These are phyloP conservation scores for Sus cebifrons DNA, from an alignment of 2,797 vertebrate genomes.

Conservation along the genomic window DNA sequence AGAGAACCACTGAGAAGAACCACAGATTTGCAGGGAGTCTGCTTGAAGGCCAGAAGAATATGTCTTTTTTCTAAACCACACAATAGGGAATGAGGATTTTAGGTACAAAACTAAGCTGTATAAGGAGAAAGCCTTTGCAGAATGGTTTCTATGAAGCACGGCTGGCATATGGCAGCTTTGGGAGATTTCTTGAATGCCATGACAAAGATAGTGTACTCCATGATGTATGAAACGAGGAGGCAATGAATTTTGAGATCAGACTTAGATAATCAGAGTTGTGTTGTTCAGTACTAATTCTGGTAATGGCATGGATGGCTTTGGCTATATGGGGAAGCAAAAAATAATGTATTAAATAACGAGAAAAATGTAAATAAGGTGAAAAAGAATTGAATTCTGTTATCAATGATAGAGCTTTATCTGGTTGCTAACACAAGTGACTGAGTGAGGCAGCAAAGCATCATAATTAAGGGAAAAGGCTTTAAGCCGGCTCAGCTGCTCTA, in stretches of 20 bases:
- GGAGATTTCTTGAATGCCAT: not conserved
- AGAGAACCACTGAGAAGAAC: not conserved
- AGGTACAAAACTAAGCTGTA: not conserved
- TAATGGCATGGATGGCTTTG: not conserved
- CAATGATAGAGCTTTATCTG: not conserved
- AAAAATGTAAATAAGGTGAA: not conserved
- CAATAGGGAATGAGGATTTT: slow-evolving; percentile 3
- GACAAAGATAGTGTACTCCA: not conserved
- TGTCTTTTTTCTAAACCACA: slow-evolving; percentile 9
- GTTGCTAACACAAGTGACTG: not conserved
- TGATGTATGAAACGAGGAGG: not conserved
- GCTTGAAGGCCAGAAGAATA: not conserved
- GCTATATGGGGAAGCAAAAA: not conserved
- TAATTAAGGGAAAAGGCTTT: not conserved
- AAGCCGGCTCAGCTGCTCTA: not conserved
- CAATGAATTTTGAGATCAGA: not conserved
- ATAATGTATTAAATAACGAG: not conserved
- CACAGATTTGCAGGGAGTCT: not conserved
- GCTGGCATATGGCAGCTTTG: not conserved
- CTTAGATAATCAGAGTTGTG: not conserved
- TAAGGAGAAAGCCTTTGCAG: not conserved
- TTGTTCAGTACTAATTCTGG: not conserved
- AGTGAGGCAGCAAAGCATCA: not conserved
- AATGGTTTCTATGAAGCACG: not conserved
- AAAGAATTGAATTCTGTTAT: not conserved